Conservation (phyloP, 2,888 invertebrate species). For the Pyrrhia umbra region DNA sequence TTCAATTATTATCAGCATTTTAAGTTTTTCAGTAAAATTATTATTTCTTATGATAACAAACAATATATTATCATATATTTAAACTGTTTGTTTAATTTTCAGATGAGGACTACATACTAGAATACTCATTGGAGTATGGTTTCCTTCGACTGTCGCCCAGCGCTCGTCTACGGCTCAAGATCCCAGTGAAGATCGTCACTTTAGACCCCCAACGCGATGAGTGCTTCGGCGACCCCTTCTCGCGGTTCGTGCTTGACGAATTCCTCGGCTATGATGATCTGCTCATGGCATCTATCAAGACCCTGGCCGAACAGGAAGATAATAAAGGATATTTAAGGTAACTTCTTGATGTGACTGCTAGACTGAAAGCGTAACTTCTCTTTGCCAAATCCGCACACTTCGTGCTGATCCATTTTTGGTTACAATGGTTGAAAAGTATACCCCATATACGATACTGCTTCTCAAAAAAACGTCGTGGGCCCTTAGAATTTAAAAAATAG, state of each 20-base stretch:
- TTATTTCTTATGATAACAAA: too few species aligned
- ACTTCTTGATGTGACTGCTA: slow-evolving; percentile 25
- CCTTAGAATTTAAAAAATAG: too few species aligned
- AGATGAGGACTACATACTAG: slow-evolving; percentile 98
- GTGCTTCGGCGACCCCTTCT: slow-evolving; percentile 98
- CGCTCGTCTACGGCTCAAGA: slow-evolving; percentile 96
- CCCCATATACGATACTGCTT: too few species aligned
- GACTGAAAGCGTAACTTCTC: too few species aligned
- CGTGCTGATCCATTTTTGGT: too few species aligned
- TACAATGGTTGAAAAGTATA: too few species aligned
- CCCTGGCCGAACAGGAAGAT: slow-evolving; percentile 98
- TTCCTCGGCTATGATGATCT: slow-evolving; percentile 99
- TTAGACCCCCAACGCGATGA: slow-evolving; percentile 96
- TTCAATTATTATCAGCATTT: too few species aligned
- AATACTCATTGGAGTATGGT: slow-evolving; percentile 99
- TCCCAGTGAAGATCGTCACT: slow-evolving; percentile 96
- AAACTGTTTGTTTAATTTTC: slow-evolving; percentile 70
- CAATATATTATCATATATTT: too few species aligned
- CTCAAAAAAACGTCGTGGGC: too few species aligned
- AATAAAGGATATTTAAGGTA: slow-evolving; percentile 98
- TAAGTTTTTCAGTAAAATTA: too few species aligned
- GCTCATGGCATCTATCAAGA: slow-evolving; percentile 98
- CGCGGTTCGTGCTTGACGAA: slow-evolving; percentile 96
- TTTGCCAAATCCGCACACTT: too few species aligned
- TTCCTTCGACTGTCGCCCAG: slow-evolving; percentile 97